Percentiles rank a stretch among this genome's conserved stretches.
These are phyloP conservation scores for Felis chaus DNA, from an alignment of 2,113 vertebrate species.

Conservation along the genomic window DNA sequence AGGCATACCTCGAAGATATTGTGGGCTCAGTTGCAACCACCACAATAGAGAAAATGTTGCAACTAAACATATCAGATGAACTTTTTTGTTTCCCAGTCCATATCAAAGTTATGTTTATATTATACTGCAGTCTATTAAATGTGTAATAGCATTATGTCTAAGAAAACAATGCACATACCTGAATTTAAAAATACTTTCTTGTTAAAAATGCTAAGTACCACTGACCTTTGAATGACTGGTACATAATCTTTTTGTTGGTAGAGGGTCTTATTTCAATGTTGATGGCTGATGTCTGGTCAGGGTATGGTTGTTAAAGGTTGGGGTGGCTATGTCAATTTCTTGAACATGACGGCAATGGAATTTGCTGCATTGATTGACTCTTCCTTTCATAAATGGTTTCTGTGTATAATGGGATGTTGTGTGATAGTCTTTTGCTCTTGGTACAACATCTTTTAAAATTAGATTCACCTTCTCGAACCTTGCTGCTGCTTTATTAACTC, in stretches of 20 bases:
- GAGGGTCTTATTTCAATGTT: background rate
- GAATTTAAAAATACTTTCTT: background rate
- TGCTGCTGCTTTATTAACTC: background rate
- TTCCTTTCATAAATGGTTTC: background rate
- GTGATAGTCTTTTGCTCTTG: background rate
- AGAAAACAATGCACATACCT: background rate
- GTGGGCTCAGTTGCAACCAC: background rate
- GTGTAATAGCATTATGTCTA: background rate
- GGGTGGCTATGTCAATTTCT: background rate
- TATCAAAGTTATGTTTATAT: background rate
- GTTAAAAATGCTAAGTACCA: background rate
- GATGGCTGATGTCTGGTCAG: background rate
- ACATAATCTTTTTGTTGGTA: background rate
- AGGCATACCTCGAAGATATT: background rate
- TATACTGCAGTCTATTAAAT: background rate
- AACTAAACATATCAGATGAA: background rate
- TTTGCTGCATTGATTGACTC: background rate
- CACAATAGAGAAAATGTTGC: background rate
- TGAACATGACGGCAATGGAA: background rate
- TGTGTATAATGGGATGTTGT: background rate
- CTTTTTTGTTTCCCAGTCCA: background rate
- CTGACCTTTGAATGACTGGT: background rate
- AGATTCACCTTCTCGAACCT: background rate
- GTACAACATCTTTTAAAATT: background rate
- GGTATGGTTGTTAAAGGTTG: background rate